Evolutionary conservation across 1,140 invertebrate genomes (phyloP), one percentile per base, ranked within the genome.

Genomic region (Scaptomyza hsui): DNA sequence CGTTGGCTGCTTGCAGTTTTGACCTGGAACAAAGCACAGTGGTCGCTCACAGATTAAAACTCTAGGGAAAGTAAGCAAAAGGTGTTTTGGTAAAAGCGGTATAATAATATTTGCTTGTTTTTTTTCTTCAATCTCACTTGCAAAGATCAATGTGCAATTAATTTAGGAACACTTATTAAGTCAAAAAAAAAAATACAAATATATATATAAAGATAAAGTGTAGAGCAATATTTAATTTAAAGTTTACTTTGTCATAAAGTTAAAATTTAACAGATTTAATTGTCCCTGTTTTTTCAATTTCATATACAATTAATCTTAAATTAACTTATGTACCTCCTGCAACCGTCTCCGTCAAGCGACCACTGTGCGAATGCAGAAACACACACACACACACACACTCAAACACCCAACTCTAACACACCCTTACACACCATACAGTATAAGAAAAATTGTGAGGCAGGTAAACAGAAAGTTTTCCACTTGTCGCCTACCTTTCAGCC

Each of bases 401-500:
- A 60, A 13, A 5, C 9, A 45, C 16, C 37, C 21, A 10, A 45
- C 10, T 35, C 49, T 16, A 15, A 47, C 13, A 18, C 7, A 15
- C 16, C 35, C 1, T 21, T 9, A 6, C 21, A 60, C 42, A 7
- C 47, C 13, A 9, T 12, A 7, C 18, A n/a, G 35, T 1, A 53
- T 4, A 44, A 56, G 37, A 21, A 37, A 59, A 42, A 51, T 68
- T 37, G 62, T 61, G 26, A 44, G 41, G 48, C 41, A 63, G 47
- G 68, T 74, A 76, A 71, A 63, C 57, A 60, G 53, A 77, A 71
- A 75, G 59, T 72, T 86, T 73, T 65, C 59, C 74, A 77, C 62
- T 80, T 67, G 60, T 62, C 65, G 57, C 64, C 75, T 61, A 56
- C 60, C 6, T 70, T 52, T 24, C 56, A 18, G 39, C 26, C 47